Evolutionary conservation across 2,797 vertebrate species (phyloP).

Genomic region (Chelon auratus): DNA sequence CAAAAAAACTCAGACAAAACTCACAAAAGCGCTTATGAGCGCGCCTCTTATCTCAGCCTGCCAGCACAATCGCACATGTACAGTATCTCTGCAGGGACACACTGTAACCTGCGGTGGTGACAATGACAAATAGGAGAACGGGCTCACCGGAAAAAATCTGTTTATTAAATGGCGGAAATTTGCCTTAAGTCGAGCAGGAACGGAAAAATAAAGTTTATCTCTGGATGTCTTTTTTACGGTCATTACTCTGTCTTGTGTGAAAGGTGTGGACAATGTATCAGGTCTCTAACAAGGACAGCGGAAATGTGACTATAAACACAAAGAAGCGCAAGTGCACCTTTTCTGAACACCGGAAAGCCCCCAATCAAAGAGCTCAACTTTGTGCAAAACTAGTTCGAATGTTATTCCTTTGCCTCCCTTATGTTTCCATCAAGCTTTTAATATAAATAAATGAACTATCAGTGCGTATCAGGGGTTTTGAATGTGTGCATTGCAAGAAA

Average conservation of each 20-base stretch:
- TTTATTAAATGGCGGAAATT: conserved; percentile 74
- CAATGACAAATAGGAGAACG: conserved; percentile 45
- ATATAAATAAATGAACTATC: no score
- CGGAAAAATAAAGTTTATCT: conserved; percentile 70
- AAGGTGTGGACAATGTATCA: conserved; percentile 56
- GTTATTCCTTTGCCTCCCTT: neutral
- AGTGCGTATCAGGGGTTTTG: no score
- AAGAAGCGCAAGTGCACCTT: conserved; percentile 23
- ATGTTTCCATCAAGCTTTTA: neutral
- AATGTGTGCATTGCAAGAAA: no score
- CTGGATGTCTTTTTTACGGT: conserved; percentile 54
- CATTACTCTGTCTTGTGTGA: conserved; percentile 71
- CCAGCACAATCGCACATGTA: conserved; percentile 4
- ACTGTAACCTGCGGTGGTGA: conserved; percentile 58
- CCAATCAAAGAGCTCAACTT: conserved; percentile 14
- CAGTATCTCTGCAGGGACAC: conserved; percentile 37
- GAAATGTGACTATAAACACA: conserved; percentile 71
- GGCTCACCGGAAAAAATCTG: conserved; percentile 61
- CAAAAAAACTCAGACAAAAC: conserved; percentile 30
- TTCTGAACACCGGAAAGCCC: neutral
- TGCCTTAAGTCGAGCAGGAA: conserved; percentile 53
- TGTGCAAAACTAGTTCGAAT: neutral
- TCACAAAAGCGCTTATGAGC: conserved; percentile 30
- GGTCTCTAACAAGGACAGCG: conserved; percentile 53
- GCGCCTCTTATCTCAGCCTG: conserved; percentile 8